These are phyloP conservation scores for Cheilosia vulpina DNA, from an alignment of 2,888 invertebrate genomes.

Conservation along the genomic window DNA sequence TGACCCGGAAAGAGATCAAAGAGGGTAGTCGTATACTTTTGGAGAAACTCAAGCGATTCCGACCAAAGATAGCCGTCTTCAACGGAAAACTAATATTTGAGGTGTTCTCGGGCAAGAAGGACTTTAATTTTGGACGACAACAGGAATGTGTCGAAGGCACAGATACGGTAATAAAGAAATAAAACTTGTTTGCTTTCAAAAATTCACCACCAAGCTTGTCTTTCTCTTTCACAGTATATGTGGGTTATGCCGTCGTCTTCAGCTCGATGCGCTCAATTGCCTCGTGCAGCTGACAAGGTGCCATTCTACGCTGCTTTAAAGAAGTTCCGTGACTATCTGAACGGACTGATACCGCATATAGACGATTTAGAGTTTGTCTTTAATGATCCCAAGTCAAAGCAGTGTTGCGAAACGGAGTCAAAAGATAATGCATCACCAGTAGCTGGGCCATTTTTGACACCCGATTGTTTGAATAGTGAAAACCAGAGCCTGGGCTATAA, in stretches of 20 bases:
- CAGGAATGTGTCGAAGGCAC: conserved; percentile 97
- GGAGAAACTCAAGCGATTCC: conserved; percentile 95
- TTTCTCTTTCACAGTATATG: conserved; percentile 89
- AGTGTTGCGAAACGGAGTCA: conserved; percentile 85
- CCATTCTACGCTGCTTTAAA: conserved; percentile 98
- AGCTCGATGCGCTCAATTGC: conserved; percentile 97
- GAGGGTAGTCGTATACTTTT: conserved; percentile 94
- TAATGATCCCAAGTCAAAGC: conserved; percentile 88
- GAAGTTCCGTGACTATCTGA: conserved; percentile 96
- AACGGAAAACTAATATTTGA: conserved; percentile 99
- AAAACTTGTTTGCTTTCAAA: neutral
- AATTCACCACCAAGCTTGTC: neutral
- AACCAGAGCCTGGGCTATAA: conserved; percentile 39
- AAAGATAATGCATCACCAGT: conserved; percentile 40
- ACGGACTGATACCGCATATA: conserved; percentile 92
- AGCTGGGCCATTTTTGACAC: conserved; percentile 29
- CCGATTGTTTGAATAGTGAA: conserved; percentile 48
- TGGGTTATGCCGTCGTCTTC: conserved; percentile 99
- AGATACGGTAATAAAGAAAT: conserved; percentile 90
- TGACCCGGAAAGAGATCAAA: conserved; percentile 96
- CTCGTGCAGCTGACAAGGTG: conserved; percentile 98
- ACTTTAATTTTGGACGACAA: conserved; percentile 98
- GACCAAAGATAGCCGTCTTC: conserved; percentile 98
- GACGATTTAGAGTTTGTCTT: conserved; percentile 95
- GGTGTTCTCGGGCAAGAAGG: conserved; percentile 98